phyloP scores from a whole-genome alignment of 2,888 invertebrate genomes.

The Trichacis sp. region DNA sequence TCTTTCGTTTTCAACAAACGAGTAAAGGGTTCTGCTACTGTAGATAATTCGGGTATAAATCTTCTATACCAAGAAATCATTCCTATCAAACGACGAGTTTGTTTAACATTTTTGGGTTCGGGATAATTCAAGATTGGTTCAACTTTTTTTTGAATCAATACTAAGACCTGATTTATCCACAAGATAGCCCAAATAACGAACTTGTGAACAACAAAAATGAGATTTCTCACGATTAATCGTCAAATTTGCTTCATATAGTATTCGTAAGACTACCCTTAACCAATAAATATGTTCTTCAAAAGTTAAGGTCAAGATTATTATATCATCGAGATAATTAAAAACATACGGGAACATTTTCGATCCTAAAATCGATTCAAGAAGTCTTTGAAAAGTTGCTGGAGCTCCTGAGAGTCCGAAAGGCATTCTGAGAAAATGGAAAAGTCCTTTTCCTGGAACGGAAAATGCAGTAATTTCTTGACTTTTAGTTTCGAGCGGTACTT shows the following conservation, averaged over 20 bases:
- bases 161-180: background rate
- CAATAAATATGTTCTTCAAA: slow-evolving; percentile 27
- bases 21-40: slow-evolving; percentile 37
- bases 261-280: background rate
- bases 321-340: slow-evolving; percentile 38
- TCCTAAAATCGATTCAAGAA: slow-evolving; percentile 26
- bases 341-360: slow-evolving; percentile 30
- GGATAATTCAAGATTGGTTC: slow-evolving; percentile 22
- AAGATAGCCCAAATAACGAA: background rate
- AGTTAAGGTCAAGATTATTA: slow-evolving; percentile 31
- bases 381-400: slow-evolving; percentile 37
- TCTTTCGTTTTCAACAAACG: slow-evolving; percentile 38
- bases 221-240: background rate
- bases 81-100: slow-evolving; percentile 48
- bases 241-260: background rate
- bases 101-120: slow-evolving; percentile 36
- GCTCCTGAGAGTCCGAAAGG: slow-evolving; percentile 36
- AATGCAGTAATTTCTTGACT: slow-evolving; percentile 39
- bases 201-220: background rate
- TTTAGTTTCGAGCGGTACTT: slow-evolving; percentile 42
- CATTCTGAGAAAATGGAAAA: slow-evolving; percentile 35
- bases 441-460: slow-evolving; percentile 23
- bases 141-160: slow-evolving; percentile 5
- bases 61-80: slow-evolving; percentile 52
- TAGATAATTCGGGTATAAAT: slow-evolving; percentile 45